Percentiles rank a stretch among this genome's conserved stretches.
Evolutionary conservation across 2,113 vertebrate genomes (phyloP).

Genomic region (Ciconia boyciana): DNA sequence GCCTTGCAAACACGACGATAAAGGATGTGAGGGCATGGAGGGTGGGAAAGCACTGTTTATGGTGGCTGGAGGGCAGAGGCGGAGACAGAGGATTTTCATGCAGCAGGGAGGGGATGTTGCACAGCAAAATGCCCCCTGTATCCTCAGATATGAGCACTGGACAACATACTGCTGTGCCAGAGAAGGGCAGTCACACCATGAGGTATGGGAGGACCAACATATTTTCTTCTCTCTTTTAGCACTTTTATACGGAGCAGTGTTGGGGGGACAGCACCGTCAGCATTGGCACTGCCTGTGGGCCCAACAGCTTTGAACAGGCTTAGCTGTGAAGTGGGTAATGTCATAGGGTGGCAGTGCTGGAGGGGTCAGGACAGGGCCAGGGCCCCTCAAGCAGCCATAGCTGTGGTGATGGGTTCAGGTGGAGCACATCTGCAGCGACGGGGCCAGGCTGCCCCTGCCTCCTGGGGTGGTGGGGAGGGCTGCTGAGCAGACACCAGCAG

Average conservation of each 20-base stretch:
- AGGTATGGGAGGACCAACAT: rapidly evolving
- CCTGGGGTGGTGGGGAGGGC: rapidly evolving
- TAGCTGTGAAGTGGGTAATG: background rate
- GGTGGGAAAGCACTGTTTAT: background rate
- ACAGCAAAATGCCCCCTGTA: background rate
- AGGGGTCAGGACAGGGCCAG: background rate
- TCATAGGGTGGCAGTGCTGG: rapidly evolving
- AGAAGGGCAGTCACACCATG: background rate
- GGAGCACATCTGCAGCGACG: rapidly evolving
- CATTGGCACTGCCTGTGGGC: background rate
- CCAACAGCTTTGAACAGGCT: background rate
- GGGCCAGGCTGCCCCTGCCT: background rate
- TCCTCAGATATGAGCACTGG: background rate
- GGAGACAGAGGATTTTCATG: background rate
- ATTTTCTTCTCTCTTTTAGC: background rate
- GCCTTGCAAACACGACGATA: rapidly evolving
- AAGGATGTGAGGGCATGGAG: background rate
- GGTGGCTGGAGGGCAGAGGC: background rate
- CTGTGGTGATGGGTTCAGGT: background rate
- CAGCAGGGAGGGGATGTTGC: background rate
- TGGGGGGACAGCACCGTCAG: background rate
- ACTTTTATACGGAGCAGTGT: background rate
- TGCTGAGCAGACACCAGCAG: background rate
- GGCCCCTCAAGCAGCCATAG: background rate
- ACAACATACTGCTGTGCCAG: background rate